Evolutionary conservation across 2,797 vertebrate species (phyloP).

Genomic region (Adelosebastes latens): DNA sequence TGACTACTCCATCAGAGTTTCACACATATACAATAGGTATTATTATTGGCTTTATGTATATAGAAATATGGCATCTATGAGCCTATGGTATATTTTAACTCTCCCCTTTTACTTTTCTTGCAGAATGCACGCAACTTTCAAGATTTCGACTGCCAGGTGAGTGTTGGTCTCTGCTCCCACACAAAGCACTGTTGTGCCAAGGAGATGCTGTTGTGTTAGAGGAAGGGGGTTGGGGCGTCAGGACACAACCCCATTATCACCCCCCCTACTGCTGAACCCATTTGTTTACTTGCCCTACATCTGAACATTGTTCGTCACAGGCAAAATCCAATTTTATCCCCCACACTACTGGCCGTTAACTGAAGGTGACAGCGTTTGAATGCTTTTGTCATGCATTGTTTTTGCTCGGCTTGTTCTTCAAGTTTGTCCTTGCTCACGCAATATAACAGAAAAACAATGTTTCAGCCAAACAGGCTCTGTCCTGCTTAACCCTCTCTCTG

Average conservation of each 20-base stretch:
- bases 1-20: background rate
- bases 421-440: background rate
- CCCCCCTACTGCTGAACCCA: background rate
- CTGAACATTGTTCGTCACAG: background rate
- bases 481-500: background rate
- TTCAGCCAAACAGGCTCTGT: background rate
- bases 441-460: background rate
- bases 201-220: background rate
- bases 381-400: background rate
- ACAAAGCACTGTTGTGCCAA: background rate
- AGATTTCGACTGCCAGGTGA: conserved; percentile 97
- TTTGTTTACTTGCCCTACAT: conserved; percentile 29
- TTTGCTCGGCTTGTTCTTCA: background rate
- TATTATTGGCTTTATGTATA: background rate
- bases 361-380: background rate
- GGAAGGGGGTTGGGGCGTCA: background rate
- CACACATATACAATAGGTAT: background rate
- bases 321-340: background rate
- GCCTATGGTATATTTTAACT: background rate
- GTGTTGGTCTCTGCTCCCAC: conserved; percentile 40
- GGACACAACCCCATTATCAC: background rate
- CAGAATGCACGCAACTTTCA: conserved; percentile 96
- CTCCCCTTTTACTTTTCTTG: conserved; percentile 58
- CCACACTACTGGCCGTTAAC: background rate
- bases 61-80: background rate